Evolutionary conservation across 2,888 invertebrate species (phyloP).

Genomic region (Hirtodrosophila cameraria): DNA sequence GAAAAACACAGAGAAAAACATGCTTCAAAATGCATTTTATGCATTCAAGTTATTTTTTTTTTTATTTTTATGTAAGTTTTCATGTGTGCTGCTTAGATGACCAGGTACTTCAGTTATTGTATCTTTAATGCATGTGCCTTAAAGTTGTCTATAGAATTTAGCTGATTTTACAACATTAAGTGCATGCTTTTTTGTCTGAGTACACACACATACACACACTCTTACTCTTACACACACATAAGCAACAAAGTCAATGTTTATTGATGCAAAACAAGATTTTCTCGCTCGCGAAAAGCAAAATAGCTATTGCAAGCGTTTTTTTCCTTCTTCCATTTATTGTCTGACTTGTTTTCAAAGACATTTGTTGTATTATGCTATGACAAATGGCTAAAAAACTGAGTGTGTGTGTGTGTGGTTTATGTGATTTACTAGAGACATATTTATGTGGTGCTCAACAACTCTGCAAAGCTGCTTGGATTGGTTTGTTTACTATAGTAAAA

Average conservation of each 20-base stretch:
- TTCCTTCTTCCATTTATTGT: constrained; percentile 27
- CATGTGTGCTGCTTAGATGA: constrained; percentile 21
- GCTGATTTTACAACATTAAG: constrained; percentile 33
- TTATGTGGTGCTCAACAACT: constrained; percentile 1
- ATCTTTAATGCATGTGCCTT: constrained; percentile 33
- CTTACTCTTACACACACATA: constrained; percentile 1
- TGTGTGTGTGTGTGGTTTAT: constrained; percentile 14
- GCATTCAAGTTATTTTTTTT: constrained; percentile 23
- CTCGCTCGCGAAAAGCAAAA: constrained; percentile 33
- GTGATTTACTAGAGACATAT: constrained; percentile 11
- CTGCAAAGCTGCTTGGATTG: neutral
- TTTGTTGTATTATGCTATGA: constrained; percentile 22
- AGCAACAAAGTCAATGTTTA: constrained; percentile 73
- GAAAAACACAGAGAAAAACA: constrained; percentile 1
- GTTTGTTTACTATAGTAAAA: constrained; percentile 7
- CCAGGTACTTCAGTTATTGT: constrained; percentile 9
- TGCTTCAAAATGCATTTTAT: constrained; percentile 29
- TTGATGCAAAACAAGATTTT: constrained; percentile 75
- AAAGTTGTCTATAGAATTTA: constrained; percentile 38
- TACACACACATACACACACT: constrained; percentile 3
- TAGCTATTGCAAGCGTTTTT: constrained; percentile 36
- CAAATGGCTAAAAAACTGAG: constrained; percentile 26
- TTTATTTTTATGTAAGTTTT: neutral
- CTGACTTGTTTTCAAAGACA: constrained; percentile 20
- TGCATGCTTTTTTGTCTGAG: constrained; percentile 42